Base-by-base conservation (phyloP, 2,797 vertebrate species). In the Champsocephalus esox region DNA sequence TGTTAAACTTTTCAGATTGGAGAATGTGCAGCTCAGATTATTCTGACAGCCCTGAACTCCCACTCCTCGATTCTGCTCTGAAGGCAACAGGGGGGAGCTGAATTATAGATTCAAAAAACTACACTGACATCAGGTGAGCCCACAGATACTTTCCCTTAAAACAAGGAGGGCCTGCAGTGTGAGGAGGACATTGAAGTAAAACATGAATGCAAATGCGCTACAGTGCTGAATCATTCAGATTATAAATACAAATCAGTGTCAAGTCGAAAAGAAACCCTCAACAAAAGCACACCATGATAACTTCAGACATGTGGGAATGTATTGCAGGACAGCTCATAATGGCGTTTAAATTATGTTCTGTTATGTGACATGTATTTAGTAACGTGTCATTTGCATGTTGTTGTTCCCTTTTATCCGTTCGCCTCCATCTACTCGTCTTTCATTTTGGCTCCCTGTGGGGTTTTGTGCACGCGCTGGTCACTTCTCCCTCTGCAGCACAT, bases 101-200 rank as follows among this genome's bases (percentile, higher is more conserved):
- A 91, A 90, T 91, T 90, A 88, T 89, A 87, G 83, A 91, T 91
- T 70, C 0, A 78, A 70, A 9, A 80, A 73, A 63, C 66, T 71
- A 7, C 8, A 1, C 67, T 46, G 58, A 66, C 81, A 71, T 83
- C 74, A 86, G 81, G 70, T 77, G 74, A 62, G 46, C 75, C 55
- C 43, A 64, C 52, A 0, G 58, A 6, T 54, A 32, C 67, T 74
- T 44, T 72, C 77, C 61, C 43, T 44, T 28, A 50, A 73, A 16
- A 38, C 9, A 14, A 7, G 9, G 24, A 46, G 49, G 48, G n/a
- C 12, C 28, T 54, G 64, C 28, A 5, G 4, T 1, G 17, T 38
- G 58, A 55, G 66, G 58, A 55, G 66, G 0, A 34, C 7, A 34
- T 24, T 1, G 24, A n/a, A 66, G 67, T 55, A 28, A 65, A 73